These are phyloP conservation scores for Heliothis peltigera DNA, from an alignment of 2,888 invertebrate species.

Conservation along the genomic window DNA sequence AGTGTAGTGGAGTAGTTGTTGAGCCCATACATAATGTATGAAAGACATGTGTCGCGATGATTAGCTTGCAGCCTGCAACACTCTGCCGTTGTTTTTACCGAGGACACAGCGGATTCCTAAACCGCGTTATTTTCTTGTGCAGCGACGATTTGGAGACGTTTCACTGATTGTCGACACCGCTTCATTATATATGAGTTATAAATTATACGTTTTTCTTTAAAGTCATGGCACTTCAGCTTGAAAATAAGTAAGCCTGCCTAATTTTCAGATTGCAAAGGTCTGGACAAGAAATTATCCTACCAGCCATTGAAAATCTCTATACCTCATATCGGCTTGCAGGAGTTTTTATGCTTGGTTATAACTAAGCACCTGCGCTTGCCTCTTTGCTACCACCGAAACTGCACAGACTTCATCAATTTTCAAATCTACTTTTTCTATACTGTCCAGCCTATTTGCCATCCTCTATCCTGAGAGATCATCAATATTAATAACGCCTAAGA, in stretches of 20 bases:
- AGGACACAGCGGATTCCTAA: conserved; percentile 44
- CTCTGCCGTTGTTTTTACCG: conserved; percentile 59
- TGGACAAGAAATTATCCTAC: no score
- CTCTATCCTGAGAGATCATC: conserved; percentile 7
- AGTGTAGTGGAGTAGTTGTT: conserved; percentile 47
- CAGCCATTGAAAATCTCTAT: not conserved
- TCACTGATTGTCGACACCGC: conserved; percentile 41
- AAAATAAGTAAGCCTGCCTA: no score
- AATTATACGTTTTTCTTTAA: conserved; percentile 9
- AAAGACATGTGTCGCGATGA: conserved; percentile 75
- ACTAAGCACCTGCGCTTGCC: not conserved
- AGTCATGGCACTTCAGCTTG: no score
- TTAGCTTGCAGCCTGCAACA: conserved; percentile 66
- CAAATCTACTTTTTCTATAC: not conserved
- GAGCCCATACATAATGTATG: conserved; percentile 74
- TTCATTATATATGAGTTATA: conserved; percentile 36
- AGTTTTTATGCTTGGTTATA: not conserved
- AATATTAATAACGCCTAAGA: conserved; percentile 40
- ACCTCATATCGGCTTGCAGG: not conserved
- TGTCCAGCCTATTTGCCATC: conserved; percentile 19
- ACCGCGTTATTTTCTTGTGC: conserved; percentile 49
- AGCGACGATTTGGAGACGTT: conserved; percentile 27
- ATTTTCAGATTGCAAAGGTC: no score
- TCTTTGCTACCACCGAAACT: conserved; percentile 6
- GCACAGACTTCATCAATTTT: conserved; percentile 20